Evolutionary conservation across 1,140 invertebrate species (phyloP).

Genomic region (Trachymyrmex cornetzi): DNA sequence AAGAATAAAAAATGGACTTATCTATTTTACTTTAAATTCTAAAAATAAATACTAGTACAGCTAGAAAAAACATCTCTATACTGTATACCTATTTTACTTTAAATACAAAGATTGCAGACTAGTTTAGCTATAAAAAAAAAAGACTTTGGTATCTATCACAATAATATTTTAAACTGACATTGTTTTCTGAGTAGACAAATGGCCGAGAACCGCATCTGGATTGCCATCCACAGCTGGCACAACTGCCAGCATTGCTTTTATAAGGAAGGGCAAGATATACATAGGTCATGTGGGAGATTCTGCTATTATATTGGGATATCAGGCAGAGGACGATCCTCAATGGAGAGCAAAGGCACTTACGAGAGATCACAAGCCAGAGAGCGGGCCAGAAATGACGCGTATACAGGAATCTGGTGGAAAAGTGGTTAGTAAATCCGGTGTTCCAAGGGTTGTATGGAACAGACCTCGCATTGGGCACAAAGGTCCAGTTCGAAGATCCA

Average conservation of each 20-base stretch:
- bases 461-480: constrained; percentile 93
- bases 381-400: constrained; percentile 93
- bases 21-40: too few species aligned
- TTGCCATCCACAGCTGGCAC: constrained; percentile 98
- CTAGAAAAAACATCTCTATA: too few species aligned
- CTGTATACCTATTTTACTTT: too few species aligned
- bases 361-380: constrained; percentile 98
- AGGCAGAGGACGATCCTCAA: constrained; percentile 89
- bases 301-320: constrained; percentile 95
- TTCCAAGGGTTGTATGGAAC: constrained; percentile 98
- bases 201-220: constrained; percentile 97
- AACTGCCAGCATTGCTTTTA: constrained; percentile 98
- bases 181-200: constrained; percentile 90
- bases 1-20: too few species aligned
- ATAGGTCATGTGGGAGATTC: constrained; percentile 99
- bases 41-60: too few species aligned
- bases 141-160: too few species aligned
- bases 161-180: neutral
- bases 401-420: constrained; percentile 96
- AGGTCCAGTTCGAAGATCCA: constrained; percentile 94
- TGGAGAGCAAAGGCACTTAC: constrained; percentile 94
- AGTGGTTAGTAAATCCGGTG: constrained; percentile 96
- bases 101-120: too few species aligned
- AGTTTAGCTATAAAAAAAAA: too few species aligned
- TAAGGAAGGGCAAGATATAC: constrained; percentile 97